A percentile compares a stretch with the other conserved stretches of the same genome.
Conservation (phyloP, 2,888 invertebrate species). For the Drosophila formosana region DNA sequence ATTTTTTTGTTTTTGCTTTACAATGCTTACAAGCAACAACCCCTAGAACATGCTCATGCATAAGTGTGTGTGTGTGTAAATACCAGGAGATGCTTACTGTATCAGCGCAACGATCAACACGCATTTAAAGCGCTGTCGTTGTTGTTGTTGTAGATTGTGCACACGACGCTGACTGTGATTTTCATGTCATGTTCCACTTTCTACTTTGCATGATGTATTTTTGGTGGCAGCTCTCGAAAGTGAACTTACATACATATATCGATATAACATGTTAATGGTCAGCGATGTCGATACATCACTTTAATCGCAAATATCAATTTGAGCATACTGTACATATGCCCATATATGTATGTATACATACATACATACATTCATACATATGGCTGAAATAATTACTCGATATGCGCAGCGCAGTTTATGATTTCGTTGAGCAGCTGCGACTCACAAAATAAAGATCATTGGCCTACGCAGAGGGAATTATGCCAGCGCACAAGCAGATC, state of each 20-base stretch:
- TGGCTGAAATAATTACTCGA: slow-evolving; percentile 52
- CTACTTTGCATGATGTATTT: slow-evolving; percentile 18
- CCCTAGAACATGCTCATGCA: slow-evolving; percentile 43
- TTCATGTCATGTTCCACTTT: slow-evolving; percentile 23
- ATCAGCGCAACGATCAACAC: slow-evolving; percentile 27
- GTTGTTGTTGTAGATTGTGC: not conserved
- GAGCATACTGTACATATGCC: slow-evolving; percentile 20
- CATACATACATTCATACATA: slow-evolving; percentile 6
- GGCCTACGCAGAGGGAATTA: slow-evolving; percentile 68
- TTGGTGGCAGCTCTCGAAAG: slow-evolving; percentile 3
- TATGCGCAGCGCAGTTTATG: slow-evolving; percentile 58
- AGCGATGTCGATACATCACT: not conserved
- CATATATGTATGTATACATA: slow-evolving; percentile 5
- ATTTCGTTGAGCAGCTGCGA: slow-evolving; percentile 58
- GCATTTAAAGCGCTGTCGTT: slow-evolving; percentile 1
- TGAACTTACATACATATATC: not conserved
- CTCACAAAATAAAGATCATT: slow-evolving; percentile 66
- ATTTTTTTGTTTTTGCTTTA: slow-evolving; percentile 30
- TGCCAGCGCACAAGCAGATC: slow-evolving; percentile 66
- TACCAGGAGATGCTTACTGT: slow-evolving; percentile 34
- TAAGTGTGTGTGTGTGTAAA: slow-evolving; percentile 22
- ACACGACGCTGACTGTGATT: slow-evolving; percentile 4
- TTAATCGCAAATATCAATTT: slow-evolving; percentile 2
- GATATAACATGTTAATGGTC: not conserved
- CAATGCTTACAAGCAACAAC: slow-evolving; percentile 55